phyloP scores from a whole-genome alignment of 35 echinoderm and acorn worm species.

The Chiridota heheva region DNA sequence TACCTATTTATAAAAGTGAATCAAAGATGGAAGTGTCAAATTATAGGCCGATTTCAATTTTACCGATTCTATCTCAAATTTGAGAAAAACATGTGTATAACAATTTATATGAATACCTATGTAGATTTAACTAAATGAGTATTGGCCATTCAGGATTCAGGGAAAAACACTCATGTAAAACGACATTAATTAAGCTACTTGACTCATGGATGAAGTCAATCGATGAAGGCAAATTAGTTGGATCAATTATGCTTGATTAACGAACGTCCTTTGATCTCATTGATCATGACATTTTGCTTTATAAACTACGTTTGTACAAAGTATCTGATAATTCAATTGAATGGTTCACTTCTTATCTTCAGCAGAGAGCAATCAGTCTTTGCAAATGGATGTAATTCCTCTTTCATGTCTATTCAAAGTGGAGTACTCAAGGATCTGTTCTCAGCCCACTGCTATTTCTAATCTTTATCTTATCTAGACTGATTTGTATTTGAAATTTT shows the following conservation, averaged over 20 bases:
- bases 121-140: neutral
- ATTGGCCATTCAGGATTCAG: conserved; percentile 30
- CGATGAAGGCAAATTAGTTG: neutral
- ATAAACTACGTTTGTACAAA: neutral
- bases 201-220: conserved; percentile 26
- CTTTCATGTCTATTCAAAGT: too few relatives aligned
- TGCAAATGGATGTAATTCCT: too few relatives aligned
- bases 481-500: too few relatives aligned
- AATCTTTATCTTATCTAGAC: too few relatives aligned
- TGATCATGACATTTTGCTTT: conserved; percentile 1
- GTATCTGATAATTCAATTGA: neutral
- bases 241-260: neutral
- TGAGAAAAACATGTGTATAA: neutral
- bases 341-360: too few relatives aligned
- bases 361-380: too few relatives aligned
- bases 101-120: neutral
- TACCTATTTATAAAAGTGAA: too few relatives aligned
- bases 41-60: conserved; percentile 9
- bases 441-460: too few relatives aligned
- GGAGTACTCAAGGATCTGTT: too few relatives aligned
- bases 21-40: conserved; percentile 20
- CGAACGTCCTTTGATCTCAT: conserved; percentile 24
- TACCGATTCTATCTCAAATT: conserved; percentile 16
- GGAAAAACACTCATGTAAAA: conserved; percentile 26
- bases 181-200: neutral